Conservation (phyloP, 1,140 invertebrate species). For the Heliothis subflexa region DNA sequence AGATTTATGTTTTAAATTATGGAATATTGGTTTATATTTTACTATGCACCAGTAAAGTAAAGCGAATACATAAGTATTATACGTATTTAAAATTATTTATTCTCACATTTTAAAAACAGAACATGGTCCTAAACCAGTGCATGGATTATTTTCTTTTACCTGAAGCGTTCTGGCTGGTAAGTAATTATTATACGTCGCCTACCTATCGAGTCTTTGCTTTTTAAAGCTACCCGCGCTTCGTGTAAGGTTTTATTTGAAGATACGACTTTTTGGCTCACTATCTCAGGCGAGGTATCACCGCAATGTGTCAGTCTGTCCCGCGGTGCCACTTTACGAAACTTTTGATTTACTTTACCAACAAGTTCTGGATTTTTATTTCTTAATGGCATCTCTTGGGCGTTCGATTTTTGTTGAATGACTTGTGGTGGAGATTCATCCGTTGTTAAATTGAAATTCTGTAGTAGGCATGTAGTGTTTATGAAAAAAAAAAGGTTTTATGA, state of each 20-base stretch:
- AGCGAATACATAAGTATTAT: neutral
- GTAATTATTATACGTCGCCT: conserved; percentile 76
- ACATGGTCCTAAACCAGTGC: conserved; percentile 17
- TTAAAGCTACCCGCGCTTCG: conserved; percentile 69
- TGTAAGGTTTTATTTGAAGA: conserved; percentile 60
- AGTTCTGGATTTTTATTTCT: conserved; percentile 55
- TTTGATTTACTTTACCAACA: conserved; percentile 66
- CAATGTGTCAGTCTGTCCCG: conserved; percentile 68
- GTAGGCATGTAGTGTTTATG: too few species aligned
- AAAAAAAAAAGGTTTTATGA: too few species aligned
- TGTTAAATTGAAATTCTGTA: too few species aligned
- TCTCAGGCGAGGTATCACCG: conserved; percentile 63
- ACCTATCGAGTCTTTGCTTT: conserved; percentile 71
- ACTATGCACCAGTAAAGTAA: too few species aligned
- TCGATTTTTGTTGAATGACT: neutral
- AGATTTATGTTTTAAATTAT: neutral
- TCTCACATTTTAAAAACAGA: conserved; percentile 21
- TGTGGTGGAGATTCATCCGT: too few species aligned
- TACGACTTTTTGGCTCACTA: conserved; percentile 58
- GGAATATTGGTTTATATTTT: neutral
- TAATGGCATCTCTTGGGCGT: conserved; percentile 49
- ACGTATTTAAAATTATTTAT: neutral
- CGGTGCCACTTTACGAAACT: conserved; percentile 68
- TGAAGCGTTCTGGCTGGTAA: conserved; percentile 32
- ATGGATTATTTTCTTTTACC: conserved; percentile 10